phyloP scores from a whole-genome alignment of 1,140 invertebrate genomes.

The Venustaconcha ellipsiformis region DNA sequence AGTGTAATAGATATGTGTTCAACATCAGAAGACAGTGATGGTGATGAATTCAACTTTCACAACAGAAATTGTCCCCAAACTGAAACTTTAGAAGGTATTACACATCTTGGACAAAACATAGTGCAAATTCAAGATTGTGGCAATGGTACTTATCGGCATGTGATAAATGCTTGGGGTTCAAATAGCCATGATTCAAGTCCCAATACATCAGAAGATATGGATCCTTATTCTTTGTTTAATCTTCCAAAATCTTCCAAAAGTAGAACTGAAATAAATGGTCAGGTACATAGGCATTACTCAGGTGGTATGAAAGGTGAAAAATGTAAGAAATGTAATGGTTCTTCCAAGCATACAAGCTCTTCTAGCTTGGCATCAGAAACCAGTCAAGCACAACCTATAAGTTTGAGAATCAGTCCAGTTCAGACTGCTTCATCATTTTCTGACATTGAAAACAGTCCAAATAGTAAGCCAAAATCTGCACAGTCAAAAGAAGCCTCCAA shows the following conservation, averaged over 20 bases:
- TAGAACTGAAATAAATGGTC: background rate
- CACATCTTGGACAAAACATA: constrained; percentile 15
- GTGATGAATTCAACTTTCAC: constrained; percentile 10
- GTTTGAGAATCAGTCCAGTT: too few species aligned
- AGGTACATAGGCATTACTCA: too few species aligned
- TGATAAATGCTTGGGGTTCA: constrained; percentile 16
- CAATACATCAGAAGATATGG: constrained; percentile 42
- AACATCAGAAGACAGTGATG: constrained; percentile 35
- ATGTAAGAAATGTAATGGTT: background rate
- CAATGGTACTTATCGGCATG: background rate
- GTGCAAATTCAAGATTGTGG: constrained; percentile 11
- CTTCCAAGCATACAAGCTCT: background rate
- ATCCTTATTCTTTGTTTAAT: constrained; percentile 58
- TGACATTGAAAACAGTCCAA: too few species aligned
- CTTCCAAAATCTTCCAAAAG: constrained; percentile 34
- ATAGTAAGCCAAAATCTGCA: too few species aligned
- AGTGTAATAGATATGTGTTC: constrained; percentile 38
- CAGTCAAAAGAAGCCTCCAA: too few species aligned
- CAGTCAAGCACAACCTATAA: too few species aligned
- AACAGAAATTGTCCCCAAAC: constrained; percentile 20
- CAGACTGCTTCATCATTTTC: too few species aligned
- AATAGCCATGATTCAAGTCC: constrained; percentile 22
- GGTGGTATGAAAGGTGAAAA: too few species aligned
- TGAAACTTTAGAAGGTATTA: constrained; percentile 7
- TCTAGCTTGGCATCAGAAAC: background rate